Conservation (phyloP, 2,888 invertebrate species). For the Nymphalis c-album region DNA sequence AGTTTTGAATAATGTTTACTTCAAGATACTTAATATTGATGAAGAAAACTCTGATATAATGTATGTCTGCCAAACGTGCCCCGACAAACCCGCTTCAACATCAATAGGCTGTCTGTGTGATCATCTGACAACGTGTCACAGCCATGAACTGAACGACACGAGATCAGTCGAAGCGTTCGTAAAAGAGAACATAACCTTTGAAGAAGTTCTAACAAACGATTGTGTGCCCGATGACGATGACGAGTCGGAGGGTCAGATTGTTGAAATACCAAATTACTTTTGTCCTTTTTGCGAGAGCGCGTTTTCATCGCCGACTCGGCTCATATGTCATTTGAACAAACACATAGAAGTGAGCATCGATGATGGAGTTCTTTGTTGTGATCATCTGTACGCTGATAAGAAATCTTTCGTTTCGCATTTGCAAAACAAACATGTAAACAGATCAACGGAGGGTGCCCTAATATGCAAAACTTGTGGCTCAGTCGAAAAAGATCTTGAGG, state of each 20-base stretch:
- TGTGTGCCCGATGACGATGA: slow-evolving; percentile 43
- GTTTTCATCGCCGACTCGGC: slow-evolving; percentile 58
- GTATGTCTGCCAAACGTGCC: slow-evolving; percentile 62
- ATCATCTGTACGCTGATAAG: slow-evolving; percentile 44
- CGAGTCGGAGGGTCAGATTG: slow-evolving; percentile 27
- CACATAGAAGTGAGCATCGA: slow-evolving; percentile 53
- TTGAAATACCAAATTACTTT: slow-evolving; percentile 42
- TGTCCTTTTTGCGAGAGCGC: slow-evolving; percentile 61
- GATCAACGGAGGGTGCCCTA: slow-evolving; percentile 22
- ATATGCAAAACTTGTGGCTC: slow-evolving; percentile 55
- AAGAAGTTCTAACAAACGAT: slow-evolving; percentile 54
- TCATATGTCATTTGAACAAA: slow-evolving; percentile 57
- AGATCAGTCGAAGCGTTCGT: slow-evolving; percentile 51
- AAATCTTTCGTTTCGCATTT: slow-evolving; percentile 55
- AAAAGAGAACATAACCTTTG: slow-evolving; percentile 58
- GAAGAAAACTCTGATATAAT: slow-evolving; percentile 48
- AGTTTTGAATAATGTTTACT: slow-evolving; percentile 49
- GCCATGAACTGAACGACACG: slow-evolving; percentile 30
- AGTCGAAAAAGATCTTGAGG: slow-evolving; percentile 38
- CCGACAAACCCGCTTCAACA: slow-evolving; percentile 39
- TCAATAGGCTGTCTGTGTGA: slow-evolving; percentile 46
- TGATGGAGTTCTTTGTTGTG: slow-evolving; percentile 54
- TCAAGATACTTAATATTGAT: slow-evolving; percentile 47
- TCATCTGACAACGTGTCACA: slow-evolving; percentile 52
- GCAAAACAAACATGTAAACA: slow-evolving; percentile 48